Conservation (phyloP, 2,797 vertebrate genomes). For the Squalus acanthias region DNA sequence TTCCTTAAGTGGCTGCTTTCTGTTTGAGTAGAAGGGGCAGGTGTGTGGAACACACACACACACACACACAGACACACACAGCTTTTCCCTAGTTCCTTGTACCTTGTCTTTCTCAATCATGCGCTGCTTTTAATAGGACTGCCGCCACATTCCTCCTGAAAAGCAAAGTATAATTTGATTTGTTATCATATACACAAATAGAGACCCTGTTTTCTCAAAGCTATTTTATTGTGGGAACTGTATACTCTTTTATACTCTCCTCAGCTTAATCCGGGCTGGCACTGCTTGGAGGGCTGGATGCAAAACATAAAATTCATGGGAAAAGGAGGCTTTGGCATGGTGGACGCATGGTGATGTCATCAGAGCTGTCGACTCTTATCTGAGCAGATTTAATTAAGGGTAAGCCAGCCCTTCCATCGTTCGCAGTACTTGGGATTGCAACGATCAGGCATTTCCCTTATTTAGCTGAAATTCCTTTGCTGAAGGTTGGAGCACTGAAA, state of each 20-base stretch:
- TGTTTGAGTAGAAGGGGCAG: neutral
- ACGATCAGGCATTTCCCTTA: slow-evolving; percentile 1
- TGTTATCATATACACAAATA: neutral
- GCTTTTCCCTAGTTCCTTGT: neutral
- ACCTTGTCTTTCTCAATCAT: neutral
- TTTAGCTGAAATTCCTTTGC: neutral
- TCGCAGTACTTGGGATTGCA: neutral
- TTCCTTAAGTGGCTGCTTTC: neutral
- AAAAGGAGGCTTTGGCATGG: neutral
- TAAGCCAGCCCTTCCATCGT: neutral
- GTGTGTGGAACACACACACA: neutral
- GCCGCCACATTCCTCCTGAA: neutral
- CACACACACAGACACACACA: neutral
- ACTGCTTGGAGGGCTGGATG: neutral
- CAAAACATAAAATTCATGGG: slow-evolving; percentile 1
- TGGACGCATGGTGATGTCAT: neutral
- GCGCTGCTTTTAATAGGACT: neutral
- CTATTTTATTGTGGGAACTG: neutral
- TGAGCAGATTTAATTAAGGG: neutral
- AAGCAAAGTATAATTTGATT: neutral
- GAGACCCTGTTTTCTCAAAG: neutral
- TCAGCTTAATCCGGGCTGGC: neutral
- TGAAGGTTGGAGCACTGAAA: neutral
- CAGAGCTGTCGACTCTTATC: slow-evolving; percentile 8
- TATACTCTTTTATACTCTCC: neutral